Evolutionary conservation across 2,888 invertebrate species (phyloP).

Genomic region (Hermaeophaga mercurialis): DNA sequence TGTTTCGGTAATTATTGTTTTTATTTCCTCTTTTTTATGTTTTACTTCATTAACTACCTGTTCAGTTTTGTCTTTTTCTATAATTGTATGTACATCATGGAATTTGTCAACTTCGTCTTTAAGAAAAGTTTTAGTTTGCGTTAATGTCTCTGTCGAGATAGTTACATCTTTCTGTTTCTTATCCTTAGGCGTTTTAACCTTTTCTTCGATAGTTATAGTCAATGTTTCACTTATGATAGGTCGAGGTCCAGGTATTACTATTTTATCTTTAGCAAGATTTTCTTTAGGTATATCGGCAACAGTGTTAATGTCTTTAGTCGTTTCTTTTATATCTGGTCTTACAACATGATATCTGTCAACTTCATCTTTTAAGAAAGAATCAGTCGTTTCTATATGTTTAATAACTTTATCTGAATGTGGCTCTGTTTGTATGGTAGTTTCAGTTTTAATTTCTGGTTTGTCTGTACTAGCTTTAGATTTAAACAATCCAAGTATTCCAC

Average conservation of each 20-base stretch:
- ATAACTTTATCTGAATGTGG: constrained; percentile 15
- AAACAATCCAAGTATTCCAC: constrained; percentile 40
- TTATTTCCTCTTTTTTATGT: background rate
- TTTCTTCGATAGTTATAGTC: background rate
- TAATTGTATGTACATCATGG: constrained; percentile 3
- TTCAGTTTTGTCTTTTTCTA: background rate
- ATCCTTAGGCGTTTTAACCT: too few species aligned
- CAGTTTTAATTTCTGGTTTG: constrained; percentile 3
- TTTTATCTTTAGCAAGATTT: constrained; percentile 23
- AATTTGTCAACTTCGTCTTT: constrained; percentile 40
- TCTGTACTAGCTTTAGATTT: constrained; percentile 21
- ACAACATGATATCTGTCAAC: constrained; percentile 35
- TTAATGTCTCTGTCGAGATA: too few species aligned
- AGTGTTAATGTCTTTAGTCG: background rate
- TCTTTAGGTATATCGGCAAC: constrained; percentile 5
- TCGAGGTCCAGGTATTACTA: constrained; percentile 6
- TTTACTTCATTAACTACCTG: background rate
- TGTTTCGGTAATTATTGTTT: too few species aligned
- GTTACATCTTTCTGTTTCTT: too few species aligned
- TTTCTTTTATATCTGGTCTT: constrained; percentile 31
- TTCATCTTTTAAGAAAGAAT: constrained; percentile 33
- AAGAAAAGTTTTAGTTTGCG: constrained; percentile 40
- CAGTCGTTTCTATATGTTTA: constrained; percentile 29
- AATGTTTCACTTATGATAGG: constrained; percentile 4
- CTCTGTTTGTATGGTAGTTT: constrained; percentile 7